These are phyloP conservation scores for Scytalopus superciliaris DNA, from an alignment of 2,113 vertebrate genomes.

Conservation along the genomic window DNA sequence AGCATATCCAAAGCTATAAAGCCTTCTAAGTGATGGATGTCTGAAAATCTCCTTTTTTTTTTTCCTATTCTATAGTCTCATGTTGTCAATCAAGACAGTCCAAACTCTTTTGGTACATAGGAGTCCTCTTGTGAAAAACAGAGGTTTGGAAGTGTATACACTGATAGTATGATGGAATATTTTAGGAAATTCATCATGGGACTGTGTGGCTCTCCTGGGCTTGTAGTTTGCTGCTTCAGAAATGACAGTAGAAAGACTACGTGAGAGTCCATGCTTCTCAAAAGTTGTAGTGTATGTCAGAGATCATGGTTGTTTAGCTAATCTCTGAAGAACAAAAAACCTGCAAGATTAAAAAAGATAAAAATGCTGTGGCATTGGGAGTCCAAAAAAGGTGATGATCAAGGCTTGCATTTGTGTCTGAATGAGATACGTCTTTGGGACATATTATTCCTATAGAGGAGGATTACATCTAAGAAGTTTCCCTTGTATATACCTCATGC, in stretches of 20 bases:
- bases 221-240: background rate
- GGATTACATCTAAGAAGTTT: background rate
- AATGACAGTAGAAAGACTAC: background rate
- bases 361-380: background rate
- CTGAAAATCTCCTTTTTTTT: background rate
- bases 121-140: background rate
- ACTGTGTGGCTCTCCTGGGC: background rate
- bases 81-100: background rate
- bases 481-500: background rate
- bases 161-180: background rate
- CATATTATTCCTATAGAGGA: background rate
- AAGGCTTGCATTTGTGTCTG: background rate
- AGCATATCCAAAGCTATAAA: background rate
- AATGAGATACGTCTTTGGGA: background rate
- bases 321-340: background rate
- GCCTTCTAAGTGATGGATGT: background rate
- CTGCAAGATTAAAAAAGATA: background rate
- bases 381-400: background rate
- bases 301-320: background rate
- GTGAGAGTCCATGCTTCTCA: background rate
- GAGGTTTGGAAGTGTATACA: background rate
- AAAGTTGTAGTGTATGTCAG: background rate
- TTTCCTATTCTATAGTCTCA: background rate
- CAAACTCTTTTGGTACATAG: background rate
- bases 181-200: background rate